Evolutionary conservation across 2,797 vertebrate genomes (phyloP).

Genomic region (Squalus acanthias): DNA sequence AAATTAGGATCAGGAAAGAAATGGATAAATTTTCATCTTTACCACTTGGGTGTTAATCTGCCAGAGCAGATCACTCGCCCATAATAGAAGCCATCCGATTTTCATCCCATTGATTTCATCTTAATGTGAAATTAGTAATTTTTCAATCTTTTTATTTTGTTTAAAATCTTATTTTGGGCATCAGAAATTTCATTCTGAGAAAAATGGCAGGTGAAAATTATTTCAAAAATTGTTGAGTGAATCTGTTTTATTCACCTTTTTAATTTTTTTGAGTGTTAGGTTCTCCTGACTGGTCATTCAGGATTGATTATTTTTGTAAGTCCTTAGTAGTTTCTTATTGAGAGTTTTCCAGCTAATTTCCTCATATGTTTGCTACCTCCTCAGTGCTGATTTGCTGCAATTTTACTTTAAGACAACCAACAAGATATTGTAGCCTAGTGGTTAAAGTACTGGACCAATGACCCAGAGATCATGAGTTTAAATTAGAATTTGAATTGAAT

Average conservation of each 20-base stretch:
- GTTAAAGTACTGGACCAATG: neutral
- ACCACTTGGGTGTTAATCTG: neutral
- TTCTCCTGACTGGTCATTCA: neutral
- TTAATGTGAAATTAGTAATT: neutral
- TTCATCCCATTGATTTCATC: neutral
- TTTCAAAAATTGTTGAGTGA: neutral
- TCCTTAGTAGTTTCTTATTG: neutral
- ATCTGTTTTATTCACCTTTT: neutral
- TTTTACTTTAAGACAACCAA: neutral
- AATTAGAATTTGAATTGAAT: neutral
- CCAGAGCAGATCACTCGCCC: neutral
- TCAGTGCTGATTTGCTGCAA: neutral
- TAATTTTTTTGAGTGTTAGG: neutral
- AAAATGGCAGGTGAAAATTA: neutral
- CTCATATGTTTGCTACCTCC: neutral
- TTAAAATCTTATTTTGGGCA: neutral
- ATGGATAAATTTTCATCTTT: neutral
- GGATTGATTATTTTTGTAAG: neutral
- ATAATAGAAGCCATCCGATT: neutral
- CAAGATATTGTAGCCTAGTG: neutral
- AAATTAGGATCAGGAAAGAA: neutral
- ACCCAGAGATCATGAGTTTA: neutral
- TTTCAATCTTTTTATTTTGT: neutral
- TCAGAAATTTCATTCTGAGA: neutral
- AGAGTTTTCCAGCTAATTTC: neutral